These are phyloP conservation scores for Nothura maculosa DNA, from an alignment of 2,797 vertebrate genomes.

Conservation along the genomic window DNA sequence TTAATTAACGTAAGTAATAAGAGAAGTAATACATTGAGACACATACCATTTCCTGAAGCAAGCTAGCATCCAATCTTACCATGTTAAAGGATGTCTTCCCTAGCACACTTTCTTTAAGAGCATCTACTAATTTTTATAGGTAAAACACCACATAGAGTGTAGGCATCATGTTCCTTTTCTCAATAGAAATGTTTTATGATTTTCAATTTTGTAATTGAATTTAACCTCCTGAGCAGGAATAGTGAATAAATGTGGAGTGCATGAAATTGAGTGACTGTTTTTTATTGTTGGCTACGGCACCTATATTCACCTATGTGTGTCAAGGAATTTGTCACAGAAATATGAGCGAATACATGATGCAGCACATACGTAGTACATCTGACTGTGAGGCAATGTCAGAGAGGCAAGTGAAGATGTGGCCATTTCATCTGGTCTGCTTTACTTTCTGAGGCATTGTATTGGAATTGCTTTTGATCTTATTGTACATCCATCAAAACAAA, in stretches of 20 bases:
- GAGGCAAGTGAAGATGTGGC: not conserved
- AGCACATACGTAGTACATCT: not conserved
- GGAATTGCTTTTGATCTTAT: slow-evolving; percentile 13
- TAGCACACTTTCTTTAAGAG: not conserved
- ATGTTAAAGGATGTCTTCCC: not conserved
- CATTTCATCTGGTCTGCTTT: not conserved
- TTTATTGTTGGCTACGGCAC: not conserved
- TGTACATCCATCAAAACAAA: slow-evolving; percentile 6
- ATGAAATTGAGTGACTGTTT: not conserved
- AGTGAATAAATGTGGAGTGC: not conserved
- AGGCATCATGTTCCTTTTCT: not conserved
- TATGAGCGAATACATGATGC: not conserved
- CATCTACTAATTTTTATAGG: not conserved
- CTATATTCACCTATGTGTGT: not conserved
- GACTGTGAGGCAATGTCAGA: not conserved
- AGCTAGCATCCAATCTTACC: not conserved
- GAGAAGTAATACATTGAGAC: not conserved
- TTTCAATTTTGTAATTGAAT: not conserved
- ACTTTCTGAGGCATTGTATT: not conserved
- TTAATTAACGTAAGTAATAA: not conserved
- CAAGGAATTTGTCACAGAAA: not conserved
- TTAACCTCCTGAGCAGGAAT: not conserved
- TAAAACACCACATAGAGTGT: not conserved
- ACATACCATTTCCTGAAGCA: not conserved
- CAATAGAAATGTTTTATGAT: not conserved